Evolutionary conservation across 2,113 vertebrate species (phyloP), one percentile per base, ranked within the genome.

Genomic region (Ptilorrhoa leucosticta): DNA sequence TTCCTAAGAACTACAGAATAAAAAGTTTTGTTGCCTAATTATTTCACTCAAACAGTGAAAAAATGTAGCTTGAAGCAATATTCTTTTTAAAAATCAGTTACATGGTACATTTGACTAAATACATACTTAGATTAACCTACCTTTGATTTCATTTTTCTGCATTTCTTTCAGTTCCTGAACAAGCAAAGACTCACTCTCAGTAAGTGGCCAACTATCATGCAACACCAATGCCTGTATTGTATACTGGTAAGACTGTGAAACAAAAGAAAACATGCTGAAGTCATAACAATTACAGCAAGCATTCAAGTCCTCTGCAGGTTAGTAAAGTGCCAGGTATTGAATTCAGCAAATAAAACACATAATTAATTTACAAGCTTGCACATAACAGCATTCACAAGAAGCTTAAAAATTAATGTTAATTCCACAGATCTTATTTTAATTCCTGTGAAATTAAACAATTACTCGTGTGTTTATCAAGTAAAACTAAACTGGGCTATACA

Each of bases 171-270:
- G 97, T 23, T 92, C 93, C 68, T 98, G 96, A 93, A 98, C 96
- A 96, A 99, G 98, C 60, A 85, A 82, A 92, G 96, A 44, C 56
- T 99, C 97, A 61, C 94, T 98, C 76, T 99, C 98, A 39, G 98
- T 98, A 95, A 99, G 97, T 58, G 97, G 69, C 99, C 99, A 99
- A 92, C 98, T 99, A 58, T 98, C 96, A 88, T 98, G 82, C 27
- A 99, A 93, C 79, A 99, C 98, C 75, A 98, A 87, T 26, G 98
- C 98, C 95, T 99, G 98, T 94, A 99, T 95, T 75, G 98, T 95
- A 57, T 99, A 99, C 89, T 98, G 99, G 90, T 98, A 98, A 79
- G 71, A 40, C 99, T 99, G 96, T 71, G 92, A 94, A 96, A 93
- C 64, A 76, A 91, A 97, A 97, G 40, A 11, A 40, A 89, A 9